Evolutionary conservation across 2,888 invertebrate species (phyloP), one percentile per base, ranked within the genome.

Genomic region (Meta bourneti): DNA sequence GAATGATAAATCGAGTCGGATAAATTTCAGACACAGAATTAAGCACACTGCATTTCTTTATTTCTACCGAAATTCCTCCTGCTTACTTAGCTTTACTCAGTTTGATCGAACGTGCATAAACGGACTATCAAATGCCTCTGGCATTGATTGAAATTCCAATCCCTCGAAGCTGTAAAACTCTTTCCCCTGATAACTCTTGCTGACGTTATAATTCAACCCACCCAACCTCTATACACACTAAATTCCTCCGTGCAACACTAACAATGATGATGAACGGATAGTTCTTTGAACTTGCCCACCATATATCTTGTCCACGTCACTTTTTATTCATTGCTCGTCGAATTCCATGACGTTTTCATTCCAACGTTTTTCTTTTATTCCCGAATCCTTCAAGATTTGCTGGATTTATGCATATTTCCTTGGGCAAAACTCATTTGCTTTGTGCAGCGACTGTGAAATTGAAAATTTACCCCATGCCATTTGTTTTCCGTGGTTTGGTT

Each of bases 401-500:
- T 7, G 87, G 72, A 87, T 87, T 87, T 80, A 87, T 87, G 80
- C 87, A 87, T 87, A 87, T 80, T 87, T 72, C 87, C 71, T 70
- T 9, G 71, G 80, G 87, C 79, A 80, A 87, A 87, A 87, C 79
- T 87, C 87, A 87, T 80, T 87, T 80, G 80, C 87, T 72, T 71
- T 86, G 71, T 71, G 80, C 87, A 87, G 72, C 16, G 87, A 87
- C 87, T 87, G 87, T 87, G 87, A 87, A 87, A 87, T 87, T 87
- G 87, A 87, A 87, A 87, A 80, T 87, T 87, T 87, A 87, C 79
- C 72, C 48, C 52, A 1, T 11, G 71, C 48, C 87, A 87, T 87
- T 72, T 71, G 72, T 87, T 80, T 87, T 87, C 71, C 48, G 61
- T 75, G 84, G 61, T 61, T 75, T 75, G n/a, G 49, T 19, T 61